phyloP scores from a whole-genome alignment of 2,888 invertebrate species.

The Drosophila imparisetae region DNA sequence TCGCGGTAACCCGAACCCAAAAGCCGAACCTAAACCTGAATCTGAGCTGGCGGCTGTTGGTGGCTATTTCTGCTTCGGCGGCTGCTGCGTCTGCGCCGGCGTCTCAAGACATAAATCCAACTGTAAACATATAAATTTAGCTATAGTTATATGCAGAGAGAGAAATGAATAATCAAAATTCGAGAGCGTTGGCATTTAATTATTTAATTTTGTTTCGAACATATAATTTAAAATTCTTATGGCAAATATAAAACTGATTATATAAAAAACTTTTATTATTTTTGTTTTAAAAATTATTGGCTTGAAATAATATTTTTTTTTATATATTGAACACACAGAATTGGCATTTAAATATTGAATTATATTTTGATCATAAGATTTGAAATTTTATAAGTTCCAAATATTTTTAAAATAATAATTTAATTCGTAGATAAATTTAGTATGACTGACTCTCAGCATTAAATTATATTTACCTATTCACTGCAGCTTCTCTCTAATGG shows the following conservation, averaged over 20 bases:
- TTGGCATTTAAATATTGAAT: neutral
- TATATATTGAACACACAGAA: neutral
- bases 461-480: neutral
- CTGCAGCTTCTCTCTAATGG: neutral
- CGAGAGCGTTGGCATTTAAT: neutral
- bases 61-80: slow-evolving; percentile 30
- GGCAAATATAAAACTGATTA: neutral
- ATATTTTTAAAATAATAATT: neutral
- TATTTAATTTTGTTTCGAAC: slow-evolving; percentile 19
- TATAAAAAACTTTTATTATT: neutral
- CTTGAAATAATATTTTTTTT: neutral
- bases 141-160: slow-evolving; percentile 57
- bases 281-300: neutral
- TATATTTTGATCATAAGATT: neutral
- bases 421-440: neutral
- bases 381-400: neutral
- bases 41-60: slow-evolving; percentile 42
- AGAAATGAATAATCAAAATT: slow-evolving; percentile 38
- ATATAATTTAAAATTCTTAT: neutral
- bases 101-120: slow-evolving; percentile 74
- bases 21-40: slow-evolving; percentile 57
- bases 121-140: slow-evolving; percentile 79
- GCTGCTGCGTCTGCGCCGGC: slow-evolving; percentile 61
- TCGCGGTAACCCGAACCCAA: slow-evolving; percentile 69
- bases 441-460: neutral